Evolutionary conservation across 2,113 vertebrate species (phyloP).

Genomic region (Lepidiolamprologus cunningtoni): DNA sequence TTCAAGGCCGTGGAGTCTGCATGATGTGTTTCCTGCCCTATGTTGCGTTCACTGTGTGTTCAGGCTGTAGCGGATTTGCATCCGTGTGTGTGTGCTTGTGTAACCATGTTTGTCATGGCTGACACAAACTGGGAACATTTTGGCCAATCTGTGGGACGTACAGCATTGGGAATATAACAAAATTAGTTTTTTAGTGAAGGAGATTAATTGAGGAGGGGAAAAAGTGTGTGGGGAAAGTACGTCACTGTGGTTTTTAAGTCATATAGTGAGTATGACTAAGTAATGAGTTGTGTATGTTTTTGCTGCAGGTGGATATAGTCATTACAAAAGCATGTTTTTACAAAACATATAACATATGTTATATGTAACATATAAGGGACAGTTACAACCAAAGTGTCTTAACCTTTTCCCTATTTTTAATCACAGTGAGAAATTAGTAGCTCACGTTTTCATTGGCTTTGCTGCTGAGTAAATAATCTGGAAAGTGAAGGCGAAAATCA

Average conservation of each 20-base stretch:
- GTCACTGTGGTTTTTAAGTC: background rate
- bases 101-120: background rate
- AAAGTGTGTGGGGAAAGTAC: background rate
- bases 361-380: background rate
- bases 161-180: background rate
- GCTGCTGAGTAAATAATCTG: background rate
- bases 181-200: background rate
- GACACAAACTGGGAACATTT: background rate
- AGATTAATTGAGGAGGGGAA: background rate
- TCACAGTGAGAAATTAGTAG: background rate
- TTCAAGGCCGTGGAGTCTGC: conserved; percentile 49
- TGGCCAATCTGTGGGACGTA: background rate
- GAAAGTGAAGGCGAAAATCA: background rate
- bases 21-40: conserved; percentile 55
- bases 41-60: conserved; percentile 22
- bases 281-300: background rate
- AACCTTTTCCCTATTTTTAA: background rate
- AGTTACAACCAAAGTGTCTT: background rate
- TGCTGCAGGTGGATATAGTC: background rate
- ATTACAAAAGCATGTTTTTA: background rate
- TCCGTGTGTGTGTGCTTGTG: background rate
- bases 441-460: background rate
- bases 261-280: background rate
- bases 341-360: background rate
- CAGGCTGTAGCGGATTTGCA: conserved; percentile 39